phyloP scores from a whole-genome alignment of 2,888 invertebrate species.

The Gasteruption jaculator region DNA sequence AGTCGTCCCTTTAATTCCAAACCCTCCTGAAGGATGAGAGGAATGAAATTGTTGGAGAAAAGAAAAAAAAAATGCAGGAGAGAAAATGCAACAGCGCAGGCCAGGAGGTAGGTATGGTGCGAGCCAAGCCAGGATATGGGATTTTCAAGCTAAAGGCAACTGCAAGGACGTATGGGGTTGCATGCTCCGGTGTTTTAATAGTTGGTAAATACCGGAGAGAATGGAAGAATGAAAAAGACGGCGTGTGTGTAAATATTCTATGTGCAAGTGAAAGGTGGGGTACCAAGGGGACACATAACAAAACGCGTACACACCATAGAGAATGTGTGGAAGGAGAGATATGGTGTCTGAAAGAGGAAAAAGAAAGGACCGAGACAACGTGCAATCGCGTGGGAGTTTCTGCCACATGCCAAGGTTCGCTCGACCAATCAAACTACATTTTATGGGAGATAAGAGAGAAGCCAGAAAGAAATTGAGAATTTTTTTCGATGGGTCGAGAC shows the following conservation, averaged over 20 bases:
- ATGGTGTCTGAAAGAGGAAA: slow-evolving; percentile 1
- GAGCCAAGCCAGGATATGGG: slow-evolving; percentile 9
- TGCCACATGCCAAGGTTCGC: slow-evolving; percentile 31
- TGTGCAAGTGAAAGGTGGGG: no score
- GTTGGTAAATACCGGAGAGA: slow-evolving; percentile 16
- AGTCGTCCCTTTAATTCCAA: no score
- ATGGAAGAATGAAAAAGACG: slow-evolving; percentile 15
- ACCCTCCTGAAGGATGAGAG: no score
- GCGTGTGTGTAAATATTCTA: no score
- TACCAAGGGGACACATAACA: background rate
- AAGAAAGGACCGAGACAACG: slow-evolving; percentile 1
- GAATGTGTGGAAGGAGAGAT: slow-evolving; percentile 3
- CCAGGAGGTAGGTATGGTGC: background rate
- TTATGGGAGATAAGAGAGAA: no score
- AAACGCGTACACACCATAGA: background rate
- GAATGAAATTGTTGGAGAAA: no score
- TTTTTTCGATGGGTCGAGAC: no score
- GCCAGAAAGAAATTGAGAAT: no score
- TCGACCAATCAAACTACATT: slow-evolving; percentile 22
- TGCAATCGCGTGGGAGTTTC: slow-evolving; percentile 28
- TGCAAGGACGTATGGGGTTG: slow-evolving; percentile 5
- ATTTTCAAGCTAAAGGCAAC: slow-evolving; percentile 9
- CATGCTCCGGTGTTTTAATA: no score
- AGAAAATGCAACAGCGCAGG: no score
- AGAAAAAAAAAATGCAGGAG: no score